Evolutionary conservation across 2,113 vertebrate species (phyloP).

Genomic region (Myotis davidii): DNA sequence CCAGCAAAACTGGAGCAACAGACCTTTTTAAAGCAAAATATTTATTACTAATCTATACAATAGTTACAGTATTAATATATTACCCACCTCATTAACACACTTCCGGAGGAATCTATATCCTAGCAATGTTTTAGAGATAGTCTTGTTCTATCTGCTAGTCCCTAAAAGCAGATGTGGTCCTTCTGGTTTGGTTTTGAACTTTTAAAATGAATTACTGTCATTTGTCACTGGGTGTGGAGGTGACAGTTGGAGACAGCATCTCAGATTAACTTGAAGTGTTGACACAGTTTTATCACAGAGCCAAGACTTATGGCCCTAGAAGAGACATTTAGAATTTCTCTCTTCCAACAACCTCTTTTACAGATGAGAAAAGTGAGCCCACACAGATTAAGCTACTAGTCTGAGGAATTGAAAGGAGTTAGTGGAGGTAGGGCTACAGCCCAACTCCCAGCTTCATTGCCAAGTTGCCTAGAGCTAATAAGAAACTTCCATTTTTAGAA

Average conservation of each 20-base stretch:
- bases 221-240: slow-evolving; percentile 39
- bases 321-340: slow-evolving; percentile 44
- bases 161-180: not conserved
- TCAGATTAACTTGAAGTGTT: slow-evolving; percentile 69
- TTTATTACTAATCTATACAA: slow-evolving; percentile 64
- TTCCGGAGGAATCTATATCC: not conserved
- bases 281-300: slow-evolving; percentile 63
- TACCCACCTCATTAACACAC: slow-evolving; percentile 59
- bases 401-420: not conserved
- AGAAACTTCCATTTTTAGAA: not conserved
- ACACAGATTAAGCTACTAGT: not conserved
- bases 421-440: not conserved
- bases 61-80: slow-evolving; percentile 42
- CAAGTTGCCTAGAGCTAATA: not conserved
- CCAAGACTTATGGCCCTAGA: slow-evolving; percentile 26
- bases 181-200: slow-evolving; percentile 55
- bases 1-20: slow-evolving; percentile 34
- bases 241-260: slow-evolving; percentile 61
- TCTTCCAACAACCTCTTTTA: not conserved
- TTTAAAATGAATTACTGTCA: slow-evolving; percentile 51
- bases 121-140: not conserved
- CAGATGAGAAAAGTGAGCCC: slow-evolving; percentile 27
- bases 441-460: not conserved
- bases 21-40: slow-evolving; percentile 70
- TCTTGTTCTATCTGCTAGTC: not conserved